These are phyloP conservation scores for Puntigrus tetrazona DNA, from an alignment of 2,113 vertebrate genomes.

Conservation along the genomic window DNA sequence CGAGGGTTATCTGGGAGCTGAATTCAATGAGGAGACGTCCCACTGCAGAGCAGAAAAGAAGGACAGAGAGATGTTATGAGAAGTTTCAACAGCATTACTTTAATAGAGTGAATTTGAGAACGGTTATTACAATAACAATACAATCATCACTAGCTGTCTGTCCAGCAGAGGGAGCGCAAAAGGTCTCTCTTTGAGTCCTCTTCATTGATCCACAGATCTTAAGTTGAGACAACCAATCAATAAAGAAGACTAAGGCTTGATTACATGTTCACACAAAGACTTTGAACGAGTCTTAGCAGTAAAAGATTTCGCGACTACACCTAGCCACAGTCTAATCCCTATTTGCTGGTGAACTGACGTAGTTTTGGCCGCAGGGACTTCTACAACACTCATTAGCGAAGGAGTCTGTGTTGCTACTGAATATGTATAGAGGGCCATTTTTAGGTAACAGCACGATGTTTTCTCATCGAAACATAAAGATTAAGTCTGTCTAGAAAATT, in stretches of 20 bases:
- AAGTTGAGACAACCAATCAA: slow-evolving; percentile 35
- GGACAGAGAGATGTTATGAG: slow-evolving; percentile 39
- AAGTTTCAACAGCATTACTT: slow-evolving; percentile 25
- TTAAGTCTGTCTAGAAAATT: not conserved
- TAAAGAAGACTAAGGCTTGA: slow-evolving; percentile 36
- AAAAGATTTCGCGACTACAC: not conserved
- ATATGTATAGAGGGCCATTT: slow-evolving; percentile 34
- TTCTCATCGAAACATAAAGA: slow-evolving; percentile 4
- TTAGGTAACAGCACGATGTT: slow-evolving; percentile 25
- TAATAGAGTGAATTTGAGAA: slow-evolving; percentile 41
- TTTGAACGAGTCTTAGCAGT: not conserved
- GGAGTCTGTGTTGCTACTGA: slow-evolving; percentile 24
- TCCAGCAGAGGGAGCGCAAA: slow-evolving; percentile 35
- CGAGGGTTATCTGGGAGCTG: slow-evolving; percentile 95
- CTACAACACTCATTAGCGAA: slow-evolving; percentile 38
- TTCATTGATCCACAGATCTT: slow-evolving; percentile 36
- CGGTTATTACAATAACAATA: slow-evolving; percentile 7
- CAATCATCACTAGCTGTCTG: slow-evolving; percentile 50
- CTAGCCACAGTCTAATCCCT: slow-evolving; percentile 14
- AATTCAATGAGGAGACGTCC: slow-evolving; percentile 97
- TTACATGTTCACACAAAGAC: slow-evolving; percentile 18
- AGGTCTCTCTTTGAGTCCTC: not conserved
- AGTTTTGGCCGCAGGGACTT: slow-evolving; percentile 27
- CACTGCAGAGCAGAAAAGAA: slow-evolving; percentile 75
- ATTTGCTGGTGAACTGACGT: not conserved